Evolutionary conservation across 2,888 invertebrate species (phyloP).

Genomic region (Strigamia maritima): DNA sequence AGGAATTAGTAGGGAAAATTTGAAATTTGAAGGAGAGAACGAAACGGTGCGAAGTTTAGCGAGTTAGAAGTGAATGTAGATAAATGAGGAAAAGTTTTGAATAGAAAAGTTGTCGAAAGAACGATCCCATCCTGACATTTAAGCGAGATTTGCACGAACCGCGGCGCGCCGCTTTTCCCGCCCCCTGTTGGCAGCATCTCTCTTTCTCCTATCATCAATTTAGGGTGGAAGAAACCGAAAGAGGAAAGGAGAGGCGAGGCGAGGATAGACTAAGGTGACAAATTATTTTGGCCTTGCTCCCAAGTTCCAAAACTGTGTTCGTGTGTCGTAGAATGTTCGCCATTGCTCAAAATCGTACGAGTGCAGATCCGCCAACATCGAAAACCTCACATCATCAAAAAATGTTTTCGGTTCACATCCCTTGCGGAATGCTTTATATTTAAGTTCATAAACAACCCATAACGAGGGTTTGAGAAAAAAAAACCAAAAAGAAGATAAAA

Average conservation of each 20-base stretch:
- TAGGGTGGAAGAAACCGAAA: background rate
- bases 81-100: background rate
- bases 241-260: no score
- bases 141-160: background rate
- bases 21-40: background rate
- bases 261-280: background rate
- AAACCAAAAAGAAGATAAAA: background rate
- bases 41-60: background rate
- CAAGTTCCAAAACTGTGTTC: background rate
- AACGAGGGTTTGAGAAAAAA: background rate
- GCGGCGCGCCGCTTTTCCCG: background rate
- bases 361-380: background rate
- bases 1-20: no score
- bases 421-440: background rate
- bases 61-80: background rate
- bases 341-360: background rate
- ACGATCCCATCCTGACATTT: background rate
- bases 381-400: slow-evolving; percentile 4
- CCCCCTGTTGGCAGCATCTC: slow-evolving; percentile 4
- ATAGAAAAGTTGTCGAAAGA: background rate
- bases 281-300: slow-evolving; percentile 4
- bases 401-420: background rate
- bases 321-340: background rate
- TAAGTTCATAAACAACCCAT: background rate
- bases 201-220: slow-evolving; percentile 4